Conservation (phyloP, 1,140 invertebrate species). For the Bombus sibiricus region DNA sequence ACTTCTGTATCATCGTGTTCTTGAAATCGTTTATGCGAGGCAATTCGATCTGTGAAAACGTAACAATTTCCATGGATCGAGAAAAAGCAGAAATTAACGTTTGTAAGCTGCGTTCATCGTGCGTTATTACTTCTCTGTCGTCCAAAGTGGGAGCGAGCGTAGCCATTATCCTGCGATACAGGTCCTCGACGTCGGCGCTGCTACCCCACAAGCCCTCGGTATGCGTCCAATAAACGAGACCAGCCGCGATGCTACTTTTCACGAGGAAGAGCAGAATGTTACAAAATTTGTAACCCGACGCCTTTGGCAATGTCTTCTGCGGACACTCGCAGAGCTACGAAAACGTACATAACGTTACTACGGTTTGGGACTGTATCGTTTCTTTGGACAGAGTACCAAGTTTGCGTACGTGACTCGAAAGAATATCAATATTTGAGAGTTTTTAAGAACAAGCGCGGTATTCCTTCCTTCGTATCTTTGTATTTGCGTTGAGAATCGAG, state of each 20-base stretch:
- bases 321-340: conserved; percentile 60
- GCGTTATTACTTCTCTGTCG: conserved; percentile 36
- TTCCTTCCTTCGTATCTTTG: too few species aligned
- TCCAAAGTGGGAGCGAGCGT: conserved; percentile 26
- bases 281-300: conserved; percentile 37
- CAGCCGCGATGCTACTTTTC: conserved; percentile 63
- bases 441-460: neutral
- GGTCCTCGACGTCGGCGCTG: conserved; percentile 64
- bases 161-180: conserved; percentile 66
- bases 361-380: neutral
- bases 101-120: neutral
- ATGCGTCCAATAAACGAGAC: conserved; percentile 72
- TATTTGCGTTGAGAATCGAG: neutral
- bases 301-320: conserved; percentile 17
- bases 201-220: conserved; percentile 73
- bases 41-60: conserved; percentile 49
- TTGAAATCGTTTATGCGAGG: conserved; percentile 58
- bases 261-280: conserved; percentile 40
- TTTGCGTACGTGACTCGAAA: conserved; percentile 16
- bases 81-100: neutral
- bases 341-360: conserved; percentile 8
- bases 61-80: neutral
- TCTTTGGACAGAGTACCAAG: neutral
- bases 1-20: conserved; percentile 56
- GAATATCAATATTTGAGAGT: conserved; percentile 4